Evolutionary conservation across 2,113 vertebrate genomes (phyloP).

Genomic region (Macrotis lagotis): DNA sequence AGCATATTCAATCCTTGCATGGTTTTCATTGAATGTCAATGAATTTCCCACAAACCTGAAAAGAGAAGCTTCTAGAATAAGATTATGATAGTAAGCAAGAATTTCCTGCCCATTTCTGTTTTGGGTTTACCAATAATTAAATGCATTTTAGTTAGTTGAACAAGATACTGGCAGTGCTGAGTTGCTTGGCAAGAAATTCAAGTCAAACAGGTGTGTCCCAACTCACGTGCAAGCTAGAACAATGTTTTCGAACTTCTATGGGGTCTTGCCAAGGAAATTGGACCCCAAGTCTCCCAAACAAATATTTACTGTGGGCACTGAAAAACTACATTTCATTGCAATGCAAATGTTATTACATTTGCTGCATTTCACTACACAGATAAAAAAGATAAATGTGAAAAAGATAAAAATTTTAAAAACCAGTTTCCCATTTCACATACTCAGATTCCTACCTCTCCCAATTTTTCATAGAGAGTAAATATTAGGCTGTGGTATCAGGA

Average conservation of each 20-base stretch:
- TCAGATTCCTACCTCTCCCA: background rate
- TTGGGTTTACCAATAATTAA: constrained; percentile 57
- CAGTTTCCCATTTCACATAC: background rate
- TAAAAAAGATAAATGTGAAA: background rate
- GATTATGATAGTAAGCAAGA: constrained; percentile 20
- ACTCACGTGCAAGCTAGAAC: constrained; percentile 45
- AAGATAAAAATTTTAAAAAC: constrained; percentile 49
- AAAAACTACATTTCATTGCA: background rate
- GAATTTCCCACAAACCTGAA: constrained; percentile 32
- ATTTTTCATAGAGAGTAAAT: constrained; percentile 12
- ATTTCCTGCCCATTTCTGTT: constrained; percentile 61
- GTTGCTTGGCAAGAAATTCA: constrained; percentile 56
- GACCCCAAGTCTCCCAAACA: background rate
- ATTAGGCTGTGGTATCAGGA: background rate
- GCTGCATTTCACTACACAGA: background rate
- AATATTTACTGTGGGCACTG: background rate
- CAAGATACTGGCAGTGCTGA: constrained; percentile 58
- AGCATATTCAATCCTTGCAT: background rate
- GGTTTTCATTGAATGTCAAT: constrained; percentile 39
- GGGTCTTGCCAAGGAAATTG: constrained; percentile 43
- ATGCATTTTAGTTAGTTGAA: constrained; percentile 49
- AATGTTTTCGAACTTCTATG: constrained; percentile 42
- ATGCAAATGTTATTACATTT: too few species aligned
- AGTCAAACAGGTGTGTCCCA: constrained; percentile 44
- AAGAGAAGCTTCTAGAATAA: constrained; percentile 21